Evolutionary conservation across 2,797 vertebrate species (phyloP).

Genomic region (Mycteria americana): DNA sequence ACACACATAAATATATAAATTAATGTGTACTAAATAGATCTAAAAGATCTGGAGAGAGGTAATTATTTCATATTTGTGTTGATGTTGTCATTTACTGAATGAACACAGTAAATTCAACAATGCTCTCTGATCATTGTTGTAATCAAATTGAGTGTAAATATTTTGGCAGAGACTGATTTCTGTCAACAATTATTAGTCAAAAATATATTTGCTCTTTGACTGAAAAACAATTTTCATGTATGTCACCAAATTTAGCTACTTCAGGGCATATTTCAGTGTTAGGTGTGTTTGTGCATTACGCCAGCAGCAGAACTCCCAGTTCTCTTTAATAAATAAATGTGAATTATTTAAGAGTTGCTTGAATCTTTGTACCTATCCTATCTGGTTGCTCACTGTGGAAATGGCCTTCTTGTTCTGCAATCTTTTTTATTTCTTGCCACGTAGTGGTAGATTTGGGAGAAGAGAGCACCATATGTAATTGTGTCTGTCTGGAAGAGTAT

Average conservation of each 20-base stretch:
- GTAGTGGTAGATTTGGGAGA: not conserved
- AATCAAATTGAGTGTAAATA: constrained; percentile 42
- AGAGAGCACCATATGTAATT: fast-evolving
- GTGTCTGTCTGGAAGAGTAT: not conserved
- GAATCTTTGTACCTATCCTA: not conserved
- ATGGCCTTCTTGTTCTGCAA: not conserved
- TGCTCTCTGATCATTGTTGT: constrained; percentile 22
- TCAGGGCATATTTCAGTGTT: not conserved
- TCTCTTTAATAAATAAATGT: not conserved
- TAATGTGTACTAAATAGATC: not conserved
- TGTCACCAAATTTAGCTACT: not conserved
- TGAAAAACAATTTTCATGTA: not conserved
- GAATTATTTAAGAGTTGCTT: not conserved
- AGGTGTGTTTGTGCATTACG: not conserved
- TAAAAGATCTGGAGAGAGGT: not conserved
- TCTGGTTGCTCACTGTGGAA: not conserved
- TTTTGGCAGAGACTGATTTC: constrained; percentile 42
- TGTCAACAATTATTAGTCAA: constrained; percentile 41
- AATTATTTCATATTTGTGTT: not conserved
- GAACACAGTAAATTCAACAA: constrained; percentile 43
- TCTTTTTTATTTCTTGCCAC: not conserved
- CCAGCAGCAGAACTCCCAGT: not conserved
- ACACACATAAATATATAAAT: not conserved
- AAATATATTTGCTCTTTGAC: constrained; percentile 30
- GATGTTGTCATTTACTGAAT: not conserved